Conservation (phyloP, 2,113 vertebrate genomes). For the Corythoichthys haematopterus region DNA sequence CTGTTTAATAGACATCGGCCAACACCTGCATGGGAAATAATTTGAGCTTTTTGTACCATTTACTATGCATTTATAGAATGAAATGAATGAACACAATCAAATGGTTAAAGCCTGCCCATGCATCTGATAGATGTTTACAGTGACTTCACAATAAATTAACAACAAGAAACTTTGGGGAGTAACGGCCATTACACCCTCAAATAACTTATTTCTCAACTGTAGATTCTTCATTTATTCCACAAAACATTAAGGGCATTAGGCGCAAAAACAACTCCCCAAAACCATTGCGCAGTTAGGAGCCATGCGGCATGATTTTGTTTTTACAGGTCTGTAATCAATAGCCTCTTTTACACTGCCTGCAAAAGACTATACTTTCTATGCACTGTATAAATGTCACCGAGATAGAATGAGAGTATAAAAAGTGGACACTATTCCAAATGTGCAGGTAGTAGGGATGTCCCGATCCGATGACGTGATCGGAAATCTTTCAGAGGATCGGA, state of each 20-base stretch:
- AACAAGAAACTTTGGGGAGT: neutral
- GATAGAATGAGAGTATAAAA: neutral
- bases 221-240: constrained; percentile 18
- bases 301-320: constrained; percentile 27
- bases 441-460: too few species aligned
- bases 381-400: neutral
- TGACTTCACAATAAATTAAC: constrained; percentile 12
- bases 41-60: neutral
- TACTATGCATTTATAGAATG: constrained; percentile 10
- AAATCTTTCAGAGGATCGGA: too few species aligned
- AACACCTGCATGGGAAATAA: neutral
- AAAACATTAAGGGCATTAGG: neutral
- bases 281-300: constrained; percentile 13
- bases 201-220: neutral
- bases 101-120: constrained; percentile 25
- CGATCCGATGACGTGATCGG: too few species aligned
- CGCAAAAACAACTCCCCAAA: neutral
- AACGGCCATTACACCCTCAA: constrained; percentile 2
- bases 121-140: constrained; percentile 21
- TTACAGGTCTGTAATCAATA: constrained; percentile 5
- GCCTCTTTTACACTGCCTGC: neutral
- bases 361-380: neutral
- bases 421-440: neutral
- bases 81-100: constrained; percentile 20
- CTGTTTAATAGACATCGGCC: neutral